Evolutionary conservation across 2,113 vertebrate genomes (phyloP).

Genomic region (Bolborhynchus lineola): DNA sequence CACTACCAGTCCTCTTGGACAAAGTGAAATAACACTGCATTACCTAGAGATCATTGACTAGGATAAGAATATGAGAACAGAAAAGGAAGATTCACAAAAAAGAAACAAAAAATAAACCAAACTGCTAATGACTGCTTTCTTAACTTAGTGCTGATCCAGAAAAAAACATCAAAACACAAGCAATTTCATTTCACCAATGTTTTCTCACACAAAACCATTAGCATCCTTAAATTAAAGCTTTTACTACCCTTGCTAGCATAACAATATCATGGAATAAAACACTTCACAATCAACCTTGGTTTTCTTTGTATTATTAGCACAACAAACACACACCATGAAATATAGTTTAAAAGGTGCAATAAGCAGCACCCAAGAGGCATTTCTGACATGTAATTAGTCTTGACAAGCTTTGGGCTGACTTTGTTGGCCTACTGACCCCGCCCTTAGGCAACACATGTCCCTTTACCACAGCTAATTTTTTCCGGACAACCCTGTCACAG

Average conservation of each 20-base stretch:
- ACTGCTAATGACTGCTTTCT: not conserved
- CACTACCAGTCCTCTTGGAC: not conserved
- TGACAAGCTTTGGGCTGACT: conserved; percentile 58
- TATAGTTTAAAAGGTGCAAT: conserved; percentile 30
- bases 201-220: not conserved
- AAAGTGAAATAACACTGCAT: not conserved
- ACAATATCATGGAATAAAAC: not conserved
- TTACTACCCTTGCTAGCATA: not conserved
- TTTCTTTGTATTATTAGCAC: not conserved
- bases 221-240: not conserved
- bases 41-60: not conserved
- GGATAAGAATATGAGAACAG: not conserved
- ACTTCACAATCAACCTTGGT: not conserved
- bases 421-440: conserved; percentile 43
- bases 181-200: not conserved
- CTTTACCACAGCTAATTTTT: conserved; percentile 54
- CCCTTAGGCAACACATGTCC: conserved; percentile 33
- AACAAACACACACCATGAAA: not conserved
- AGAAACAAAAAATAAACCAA: not conserved
- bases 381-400: conserved; percentile 17
- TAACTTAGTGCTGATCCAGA: not conserved
- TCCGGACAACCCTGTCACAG: conserved; percentile 43
- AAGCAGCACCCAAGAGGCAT: not conserved
- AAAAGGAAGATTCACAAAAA: not conserved
- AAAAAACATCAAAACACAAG: not conserved